Evolutionary conservation across 2,888 invertebrate genomes (phyloP).

Genomic region (Dione vanillae): DNA sequence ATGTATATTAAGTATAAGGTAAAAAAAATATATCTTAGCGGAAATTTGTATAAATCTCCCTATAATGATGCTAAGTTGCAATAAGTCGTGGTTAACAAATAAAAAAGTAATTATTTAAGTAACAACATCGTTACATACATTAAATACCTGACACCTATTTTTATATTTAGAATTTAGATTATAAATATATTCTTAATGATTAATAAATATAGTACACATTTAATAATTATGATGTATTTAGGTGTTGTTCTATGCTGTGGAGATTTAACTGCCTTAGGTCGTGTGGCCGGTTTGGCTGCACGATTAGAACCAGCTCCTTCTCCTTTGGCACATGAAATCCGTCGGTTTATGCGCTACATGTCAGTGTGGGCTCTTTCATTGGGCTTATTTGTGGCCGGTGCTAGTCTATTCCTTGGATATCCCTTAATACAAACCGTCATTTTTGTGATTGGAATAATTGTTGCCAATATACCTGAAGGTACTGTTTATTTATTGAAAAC

Average conservation of each 20-base stretch:
- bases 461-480: conserved; percentile 99
- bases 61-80: too few species aligned
- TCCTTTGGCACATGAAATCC: conserved; percentile 97
- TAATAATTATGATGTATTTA: conserved; percentile 42
- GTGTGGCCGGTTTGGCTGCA: conserved; percentile 96
- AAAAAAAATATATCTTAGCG: too few species aligned
- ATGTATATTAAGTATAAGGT: too few species aligned
- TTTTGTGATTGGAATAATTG: conserved; percentile 98
- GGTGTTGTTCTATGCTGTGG: conserved; percentile 94
- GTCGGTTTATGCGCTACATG: conserved; percentile 98
- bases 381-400: conserved; percentile 96
- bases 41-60: too few species aligned
- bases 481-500: neutral
- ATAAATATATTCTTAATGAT: too few species aligned
- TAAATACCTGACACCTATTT: too few species aligned
- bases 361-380: conserved; percentile 95
- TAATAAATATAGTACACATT: too few species aligned
- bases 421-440: conserved; percentile 99
- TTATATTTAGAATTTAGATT: too few species aligned
- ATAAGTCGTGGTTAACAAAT: too few species aligned
- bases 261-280: conserved; percentile 91
- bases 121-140: too few species aligned
- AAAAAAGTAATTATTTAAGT: too few species aligned
- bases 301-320: conserved; percentile 97
- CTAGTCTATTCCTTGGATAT: conserved; percentile 97